phyloP scores from a whole-genome alignment of 1,140 invertebrate genomes.

The Sesamia nonagrioides region DNA sequence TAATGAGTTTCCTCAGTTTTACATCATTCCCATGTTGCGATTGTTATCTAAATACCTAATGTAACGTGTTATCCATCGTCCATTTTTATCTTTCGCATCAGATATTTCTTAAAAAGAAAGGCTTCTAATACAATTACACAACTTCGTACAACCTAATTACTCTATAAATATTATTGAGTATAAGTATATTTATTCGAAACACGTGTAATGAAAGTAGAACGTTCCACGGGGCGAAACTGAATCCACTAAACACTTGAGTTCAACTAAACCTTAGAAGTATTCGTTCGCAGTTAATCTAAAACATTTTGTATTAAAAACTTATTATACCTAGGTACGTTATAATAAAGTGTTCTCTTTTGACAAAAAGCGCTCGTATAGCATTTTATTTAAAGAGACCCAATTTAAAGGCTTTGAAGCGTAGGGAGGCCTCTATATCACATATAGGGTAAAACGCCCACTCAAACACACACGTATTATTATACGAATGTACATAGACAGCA shows the following conservation, averaged over 20 bases:
- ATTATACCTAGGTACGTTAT: constrained; percentile 24
- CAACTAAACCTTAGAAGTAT: constrained; percentile 8
- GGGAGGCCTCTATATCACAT: constrained; percentile 71
- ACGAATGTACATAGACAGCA: constrained; percentile 66
- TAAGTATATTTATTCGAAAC: constrained; percentile 31
- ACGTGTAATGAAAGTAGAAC: constrained; percentile 24
- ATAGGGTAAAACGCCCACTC: constrained; percentile 68
- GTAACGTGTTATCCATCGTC: too few relatives aligned
- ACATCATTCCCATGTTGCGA: too few relatives aligned
- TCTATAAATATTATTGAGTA: neutral
- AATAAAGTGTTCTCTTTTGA: constrained; percentile 49
- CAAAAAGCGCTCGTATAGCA: constrained; percentile 54
- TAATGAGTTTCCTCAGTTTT: too few relatives aligned
- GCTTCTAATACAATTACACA: neutral
- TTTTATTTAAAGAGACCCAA: constrained; percentile 80
- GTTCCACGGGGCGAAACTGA: neutral
- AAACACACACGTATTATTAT: constrained; percentile 63
- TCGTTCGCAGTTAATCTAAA: constrained; percentile 5
- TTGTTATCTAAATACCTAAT: too few relatives aligned
- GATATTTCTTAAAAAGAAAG: too few relatives aligned
- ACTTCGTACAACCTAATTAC: neutral
- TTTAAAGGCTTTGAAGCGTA: constrained; percentile 79
- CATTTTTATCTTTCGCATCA: too few relatives aligned
- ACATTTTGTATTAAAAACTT: constrained; percentile 40
- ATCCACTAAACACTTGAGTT: neutral